Conservation (phyloP, 2,113 vertebrate species). For the Hepsetus odoe region DNA sequence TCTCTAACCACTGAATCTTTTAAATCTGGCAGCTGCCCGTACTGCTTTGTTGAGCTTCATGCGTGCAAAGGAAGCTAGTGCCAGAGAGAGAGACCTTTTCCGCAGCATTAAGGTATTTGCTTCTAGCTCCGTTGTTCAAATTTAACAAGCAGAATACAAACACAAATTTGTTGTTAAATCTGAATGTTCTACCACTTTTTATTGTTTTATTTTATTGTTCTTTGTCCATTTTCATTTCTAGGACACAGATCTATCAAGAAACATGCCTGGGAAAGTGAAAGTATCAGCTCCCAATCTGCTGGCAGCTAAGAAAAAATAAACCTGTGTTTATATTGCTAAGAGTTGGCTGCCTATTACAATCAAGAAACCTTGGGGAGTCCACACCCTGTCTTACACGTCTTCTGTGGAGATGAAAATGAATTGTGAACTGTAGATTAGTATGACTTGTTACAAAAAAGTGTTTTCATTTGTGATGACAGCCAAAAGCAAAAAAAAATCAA, state of each 20-base stretch:
- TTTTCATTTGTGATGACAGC: constrained; percentile 58
- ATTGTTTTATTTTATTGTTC: not conserved
- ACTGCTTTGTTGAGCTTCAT: constrained; percentile 93
- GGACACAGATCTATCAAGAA: constrained; percentile 93
- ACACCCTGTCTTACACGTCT: not conserved
- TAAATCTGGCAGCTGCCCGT: constrained; percentile 83
- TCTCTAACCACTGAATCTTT: not conserved
- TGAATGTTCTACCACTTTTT: not conserved
- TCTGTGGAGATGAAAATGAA: not conserved
- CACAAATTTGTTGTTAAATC: not conserved
- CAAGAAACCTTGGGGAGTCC: not conserved
- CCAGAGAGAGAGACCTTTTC: constrained; percentile 92
- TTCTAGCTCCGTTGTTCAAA: not conserved
- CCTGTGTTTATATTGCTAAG: not conserved
- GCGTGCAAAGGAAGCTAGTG: constrained; percentile 85
- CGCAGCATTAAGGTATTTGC: constrained; percentile 90
- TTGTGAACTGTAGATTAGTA: not conserved
- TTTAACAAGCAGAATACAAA: no score
- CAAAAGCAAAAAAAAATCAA: constrained; percentile 38
- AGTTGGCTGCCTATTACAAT: no score
- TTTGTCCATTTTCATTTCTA: constrained; percentile 63
- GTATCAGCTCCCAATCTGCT: constrained; percentile 94
- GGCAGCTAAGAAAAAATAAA: constrained; percentile 88
- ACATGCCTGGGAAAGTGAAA: constrained; percentile 97
- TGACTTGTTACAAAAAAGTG: not conserved